These are phyloP conservation scores for Uloborus plumipes DNA, from an alignment of 2,888 invertebrate species.

Conservation along the genomic window DNA sequence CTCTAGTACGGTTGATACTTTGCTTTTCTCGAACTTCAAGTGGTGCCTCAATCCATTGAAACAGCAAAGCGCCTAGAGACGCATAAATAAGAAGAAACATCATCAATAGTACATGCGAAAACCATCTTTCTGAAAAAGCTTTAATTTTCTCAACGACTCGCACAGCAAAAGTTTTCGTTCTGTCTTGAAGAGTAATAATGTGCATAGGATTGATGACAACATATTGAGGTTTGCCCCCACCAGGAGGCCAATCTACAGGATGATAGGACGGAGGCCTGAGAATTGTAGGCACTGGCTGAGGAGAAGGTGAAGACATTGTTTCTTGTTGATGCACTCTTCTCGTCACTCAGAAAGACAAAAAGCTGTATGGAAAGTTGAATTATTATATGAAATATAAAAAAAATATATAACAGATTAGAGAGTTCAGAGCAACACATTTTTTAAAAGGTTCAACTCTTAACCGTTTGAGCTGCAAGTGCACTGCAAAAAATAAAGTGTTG, in stretches of 20 bases:
- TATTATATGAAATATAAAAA: too few relatives aligned
- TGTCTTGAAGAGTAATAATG: constrained; percentile 65
- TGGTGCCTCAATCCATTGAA: constrained; percentile 83
- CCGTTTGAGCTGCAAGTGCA: too few relatives aligned
- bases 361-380: too few relatives aligned
- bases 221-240: constrained; percentile 56
- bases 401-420: too few relatives aligned
- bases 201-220: constrained; percentile 68
- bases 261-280: constrained; percentile 31
- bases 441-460: too few relatives aligned
- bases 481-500: too few relatives aligned
- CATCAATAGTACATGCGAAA: constrained; percentile 88
- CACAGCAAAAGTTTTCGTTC: constrained; percentile 65
- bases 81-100: constrained; percentile 84
- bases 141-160: constrained; percentile 66
- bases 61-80: constrained; percentile 84
- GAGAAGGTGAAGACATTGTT: constrained; percentile 26
- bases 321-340: neutral
- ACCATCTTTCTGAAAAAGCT: constrained; percentile 85
- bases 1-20: constrained; percentile 48
- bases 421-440: too few relatives aligned
- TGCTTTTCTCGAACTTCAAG: constrained; percentile 70
- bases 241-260: constrained; percentile 28
- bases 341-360: too few relatives aligned
- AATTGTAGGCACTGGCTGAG: constrained; percentile 8